Conservation (phyloP, 64 coral and sea anemone genomes). For the Hydrozoanthus tunicans region DNA sequence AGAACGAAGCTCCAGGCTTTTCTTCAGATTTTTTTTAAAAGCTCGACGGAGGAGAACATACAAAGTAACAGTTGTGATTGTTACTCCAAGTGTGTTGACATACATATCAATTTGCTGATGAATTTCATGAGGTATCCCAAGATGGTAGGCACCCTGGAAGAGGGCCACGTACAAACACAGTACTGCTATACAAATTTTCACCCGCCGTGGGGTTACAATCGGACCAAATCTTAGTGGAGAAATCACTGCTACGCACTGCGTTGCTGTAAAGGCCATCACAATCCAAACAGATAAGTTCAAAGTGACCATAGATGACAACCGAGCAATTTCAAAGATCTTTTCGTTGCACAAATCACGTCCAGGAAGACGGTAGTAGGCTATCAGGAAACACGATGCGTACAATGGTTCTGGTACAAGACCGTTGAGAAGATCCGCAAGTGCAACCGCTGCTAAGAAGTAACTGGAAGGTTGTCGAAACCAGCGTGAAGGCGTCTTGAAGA, state of each 20-base stretch:
- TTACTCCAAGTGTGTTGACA: constrained; percentile 47
- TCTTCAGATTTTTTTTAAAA: constrained; percentile 4
- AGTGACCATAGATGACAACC: background rate
- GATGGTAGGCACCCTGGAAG: constrained; percentile 53
- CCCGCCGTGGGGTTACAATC: constrained; percentile 27
- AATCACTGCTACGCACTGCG: constrained; percentile 22
- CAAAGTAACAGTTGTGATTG: constrained; percentile 23
- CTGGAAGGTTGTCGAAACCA: constrained; percentile 40
- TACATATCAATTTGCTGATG: constrained; percentile 53
- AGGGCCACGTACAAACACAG: constrained; percentile 48
- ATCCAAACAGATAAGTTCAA: constrained; percentile 13
- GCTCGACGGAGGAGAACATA: constrained; percentile 21
- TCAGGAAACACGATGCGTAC: constrained; percentile 7
- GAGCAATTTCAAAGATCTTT: background rate
- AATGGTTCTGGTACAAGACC: constrained; percentile 14
- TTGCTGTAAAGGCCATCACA: constrained; percentile 22
- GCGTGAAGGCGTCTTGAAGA: constrained; percentile 26
- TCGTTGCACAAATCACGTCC: background rate
- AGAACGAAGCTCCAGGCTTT: constrained; percentile 35
- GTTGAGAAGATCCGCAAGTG: constrained; percentile 11
- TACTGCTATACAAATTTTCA: background rate
- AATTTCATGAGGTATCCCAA: constrained; percentile 41
- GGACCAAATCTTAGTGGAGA: constrained; percentile 17
- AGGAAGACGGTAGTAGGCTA: background rate
- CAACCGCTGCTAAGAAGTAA: constrained; percentile 25